Conservation (phyloP, 2,797 vertebrate species). For the Malacoctenus gilli region DNA sequence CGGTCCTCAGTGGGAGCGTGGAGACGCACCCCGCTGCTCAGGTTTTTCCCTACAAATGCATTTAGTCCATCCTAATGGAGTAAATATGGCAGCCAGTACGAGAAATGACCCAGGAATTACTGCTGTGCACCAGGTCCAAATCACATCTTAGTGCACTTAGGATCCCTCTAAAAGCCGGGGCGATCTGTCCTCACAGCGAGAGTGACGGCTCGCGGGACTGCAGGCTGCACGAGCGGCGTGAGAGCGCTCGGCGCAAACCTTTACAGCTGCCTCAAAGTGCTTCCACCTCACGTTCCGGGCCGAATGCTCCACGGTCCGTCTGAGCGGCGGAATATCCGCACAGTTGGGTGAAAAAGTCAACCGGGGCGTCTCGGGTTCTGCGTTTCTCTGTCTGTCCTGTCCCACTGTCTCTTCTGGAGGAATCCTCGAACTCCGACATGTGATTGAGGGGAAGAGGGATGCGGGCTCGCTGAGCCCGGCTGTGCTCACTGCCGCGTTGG, state of each 20-base stretch:
- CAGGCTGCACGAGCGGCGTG: slow-evolving; percentile 57
- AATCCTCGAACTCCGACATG: too few relatives aligned
- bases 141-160: slow-evolving; percentile 73
- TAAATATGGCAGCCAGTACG: slow-evolving; percentile 60
- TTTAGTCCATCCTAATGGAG: slow-evolving; percentile 69
- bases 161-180: slow-evolving; percentile 67
- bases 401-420: too few relatives aligned
- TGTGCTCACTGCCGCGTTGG: not conserved
- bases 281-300: slow-evolving; percentile 32
- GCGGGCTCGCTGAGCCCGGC: too few relatives aligned
- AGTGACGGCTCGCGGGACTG: slow-evolving; percentile 49
- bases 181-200: slow-evolving; percentile 48
- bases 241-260: slow-evolving; percentile 61
- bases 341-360: too few relatives aligned
- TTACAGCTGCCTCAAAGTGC: slow-evolving; percentile 52
- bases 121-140: slow-evolving; percentile 52
- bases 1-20: slow-evolving; percentile 74
- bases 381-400: too few relatives aligned
- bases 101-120: slow-evolving; percentile 58
- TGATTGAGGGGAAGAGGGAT: too few relatives aligned
- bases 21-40: slow-evolving; percentile 52
- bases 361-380: too few relatives aligned
- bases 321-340: too few relatives aligned
- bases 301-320: slow-evolving; percentile 37
- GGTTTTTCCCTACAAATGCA: slow-evolving; percentile 66